These are phyloP conservation scores for Neogale vison DNA, from an alignment of 2,113 vertebrate genomes.

Conservation along the genomic window DNA sequence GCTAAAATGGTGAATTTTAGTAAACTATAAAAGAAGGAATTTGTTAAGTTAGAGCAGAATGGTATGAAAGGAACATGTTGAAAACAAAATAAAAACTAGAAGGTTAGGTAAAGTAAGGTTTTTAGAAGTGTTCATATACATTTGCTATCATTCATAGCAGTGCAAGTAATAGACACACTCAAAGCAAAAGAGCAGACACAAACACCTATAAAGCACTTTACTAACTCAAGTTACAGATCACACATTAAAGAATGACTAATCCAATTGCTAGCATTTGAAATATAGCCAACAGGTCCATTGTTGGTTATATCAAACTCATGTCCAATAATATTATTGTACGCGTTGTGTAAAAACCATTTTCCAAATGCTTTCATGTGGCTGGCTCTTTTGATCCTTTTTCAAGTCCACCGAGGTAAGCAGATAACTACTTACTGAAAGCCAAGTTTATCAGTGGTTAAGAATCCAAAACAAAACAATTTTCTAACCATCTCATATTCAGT, in stretches of 20 bases:
- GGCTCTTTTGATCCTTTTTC: neutral
- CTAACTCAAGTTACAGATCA: neutral
- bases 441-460: neutral
- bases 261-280: neutral
- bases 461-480: neutral
- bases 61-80: neutral
- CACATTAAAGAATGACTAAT: neutral
- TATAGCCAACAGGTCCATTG: neutral
- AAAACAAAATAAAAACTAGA: neutral
- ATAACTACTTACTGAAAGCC: neutral
- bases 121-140: neutral
- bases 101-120: neutral
- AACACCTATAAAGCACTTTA: neutral
- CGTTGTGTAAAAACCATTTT: slow-evolving; percentile 24
- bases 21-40: neutral
- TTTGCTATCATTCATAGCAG: neutral
- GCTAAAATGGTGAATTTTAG: neutral
- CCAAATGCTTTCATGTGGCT: neutral
- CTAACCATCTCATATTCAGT: neutral
- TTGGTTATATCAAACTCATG: neutral
- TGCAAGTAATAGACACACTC: neutral
- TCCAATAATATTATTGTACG: neutral
- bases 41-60: neutral
- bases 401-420: neutral
- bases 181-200: slow-evolving; percentile 31